Conservation (phyloP, 2,797 vertebrate species). For the Lagocephalus sceleratus region DNA sequence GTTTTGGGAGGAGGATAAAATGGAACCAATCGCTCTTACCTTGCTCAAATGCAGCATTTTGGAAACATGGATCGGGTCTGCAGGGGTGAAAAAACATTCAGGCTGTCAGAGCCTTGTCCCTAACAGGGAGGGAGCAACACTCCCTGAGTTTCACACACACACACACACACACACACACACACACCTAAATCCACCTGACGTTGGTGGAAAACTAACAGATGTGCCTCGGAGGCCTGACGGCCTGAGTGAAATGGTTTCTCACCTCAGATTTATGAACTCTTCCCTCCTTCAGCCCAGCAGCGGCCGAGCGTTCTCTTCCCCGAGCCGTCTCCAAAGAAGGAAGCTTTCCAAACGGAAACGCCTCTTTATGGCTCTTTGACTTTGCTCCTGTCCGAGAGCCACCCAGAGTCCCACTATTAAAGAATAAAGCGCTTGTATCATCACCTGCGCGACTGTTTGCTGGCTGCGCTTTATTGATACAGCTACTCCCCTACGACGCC, state of each 20-base stretch:
- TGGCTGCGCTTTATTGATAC: too few species aligned
- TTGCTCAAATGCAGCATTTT: slow-evolving; percentile 74
- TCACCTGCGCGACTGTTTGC: too few species aligned
- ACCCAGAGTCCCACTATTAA: slow-evolving; percentile 16
- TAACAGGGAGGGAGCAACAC: too few species aligned
- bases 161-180: too few species aligned
- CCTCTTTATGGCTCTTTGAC: slow-evolving; percentile 76
- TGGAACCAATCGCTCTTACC: slow-evolving; percentile 50
- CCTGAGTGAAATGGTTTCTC: too few species aligned
- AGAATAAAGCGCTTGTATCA: background rate
- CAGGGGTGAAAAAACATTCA: background rate
- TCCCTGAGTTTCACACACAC: too few species aligned
- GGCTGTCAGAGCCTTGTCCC: background rate
- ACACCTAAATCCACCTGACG: too few species aligned
- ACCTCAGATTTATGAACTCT: too few species aligned
- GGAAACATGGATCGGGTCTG: slow-evolving; percentile 16
- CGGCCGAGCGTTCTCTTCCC: slow-evolving; percentile 10
- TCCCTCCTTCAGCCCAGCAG: background rate
- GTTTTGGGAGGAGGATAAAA: too few species aligned
- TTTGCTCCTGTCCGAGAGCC: slow-evolving; percentile 69
- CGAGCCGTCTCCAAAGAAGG: slow-evolving; percentile 41
- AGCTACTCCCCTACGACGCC: too few species aligned
- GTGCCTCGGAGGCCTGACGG: too few species aligned
- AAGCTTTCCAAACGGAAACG: slow-evolving; percentile 39
- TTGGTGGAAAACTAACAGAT: too few species aligned